Evolutionary conservation across 2,113 vertebrate genomes (phyloP), one percentile per base, ranked within the genome.

Genomic region (Crotophaga sulcirostris): DNA sequence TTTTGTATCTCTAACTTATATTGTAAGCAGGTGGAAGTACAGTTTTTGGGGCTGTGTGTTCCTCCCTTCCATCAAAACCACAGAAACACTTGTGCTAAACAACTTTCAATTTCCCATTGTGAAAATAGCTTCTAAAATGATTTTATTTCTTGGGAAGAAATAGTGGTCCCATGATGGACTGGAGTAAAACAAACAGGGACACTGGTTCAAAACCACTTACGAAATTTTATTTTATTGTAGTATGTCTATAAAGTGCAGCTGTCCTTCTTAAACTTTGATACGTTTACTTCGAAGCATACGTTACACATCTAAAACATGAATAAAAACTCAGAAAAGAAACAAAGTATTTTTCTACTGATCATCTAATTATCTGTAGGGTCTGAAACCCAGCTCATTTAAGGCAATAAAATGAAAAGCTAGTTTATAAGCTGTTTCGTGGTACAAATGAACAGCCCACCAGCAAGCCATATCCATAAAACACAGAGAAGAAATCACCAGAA

Each of bases 391-490:
- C 24, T 81, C 64, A 55, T 34, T 92, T 75, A 49, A 68, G 64
- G 76, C 56, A 84, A 89, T 87, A 91, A 90, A 93, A 93, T 14
- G 21, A 90, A 92, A 94, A 82, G 49, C 9, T 68, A 24, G 52
- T 72, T 92, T 89, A 92, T 81, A 87, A 97, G 52, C 26, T 94
- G 69, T 87, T 86, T 45, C 34, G 40, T 72, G 45, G 47, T 49
- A 84, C 21, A 88, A 92, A 81, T 10, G 54, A 89, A 52, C 77
- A 89, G 62, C 84, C 49, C 81, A 87, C 77, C 66, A 92, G 49
- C 44, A 92, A 94, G 49, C 16, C 20, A 13, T 7, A 34, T 25
- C 36, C 11, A 10, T 93, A 90, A 94, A 91, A 84, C 7, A 45
- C 33, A 64, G 74, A 87, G 78, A 72, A 38, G 45, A 79, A 93